Base-by-base conservation (phyloP, 1,140 invertebrate genomes). In the Hydropsyche tenuis region DNA sequence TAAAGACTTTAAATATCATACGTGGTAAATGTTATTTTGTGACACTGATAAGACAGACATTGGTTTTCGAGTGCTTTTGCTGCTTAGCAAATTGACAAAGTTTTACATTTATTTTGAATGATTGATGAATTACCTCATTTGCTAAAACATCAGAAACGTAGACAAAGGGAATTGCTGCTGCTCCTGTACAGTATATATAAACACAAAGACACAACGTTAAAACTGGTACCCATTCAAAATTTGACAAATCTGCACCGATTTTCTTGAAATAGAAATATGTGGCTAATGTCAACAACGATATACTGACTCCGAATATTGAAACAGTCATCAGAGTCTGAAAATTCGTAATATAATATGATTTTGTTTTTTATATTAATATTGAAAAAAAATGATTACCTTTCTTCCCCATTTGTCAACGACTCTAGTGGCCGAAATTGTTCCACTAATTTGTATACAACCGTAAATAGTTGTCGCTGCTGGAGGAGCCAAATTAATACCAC, bases 101-200 rank as follows among this genome's bases (percentile, higher is more conserved):
- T n/a, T n/a, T n/a, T n/a, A n/a, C n/a, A n/a, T n/a, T n/a, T n/a
- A n/a, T 37, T 37, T 4, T 37, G 30, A 37, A 37, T 37, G 3
- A 37, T 37, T 9, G 3, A 37, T 37, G 9, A 37, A 65, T 30
- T 63, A 85, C 84, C 79, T 85, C 83, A 53, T 82, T 76, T 18
- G 79, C 68, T 72, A 85, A 82, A 0, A 80, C 74, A 53, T 85
- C 84, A 6, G 82, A 80, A 5, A 85, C 46, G 7, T 84, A 75
- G 0, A 85, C 80, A 56, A 82, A 85, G 0, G 84, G 84, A 0
- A 85, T 78, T 4, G 74, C 78, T 0, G 81, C 84, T n/a, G 82
- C 81, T 0, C 84, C 84, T 4, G 78, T 72, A 77, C 80, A 82
- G 72, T 84, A 84, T 4, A 77, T 76, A 73, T 81, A 84, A 69